Evolutionary conservation across 2,113 vertebrate species (phyloP), one percentile per base, ranked within the genome.

Genomic region (Sebastes fasciatus): DNA sequence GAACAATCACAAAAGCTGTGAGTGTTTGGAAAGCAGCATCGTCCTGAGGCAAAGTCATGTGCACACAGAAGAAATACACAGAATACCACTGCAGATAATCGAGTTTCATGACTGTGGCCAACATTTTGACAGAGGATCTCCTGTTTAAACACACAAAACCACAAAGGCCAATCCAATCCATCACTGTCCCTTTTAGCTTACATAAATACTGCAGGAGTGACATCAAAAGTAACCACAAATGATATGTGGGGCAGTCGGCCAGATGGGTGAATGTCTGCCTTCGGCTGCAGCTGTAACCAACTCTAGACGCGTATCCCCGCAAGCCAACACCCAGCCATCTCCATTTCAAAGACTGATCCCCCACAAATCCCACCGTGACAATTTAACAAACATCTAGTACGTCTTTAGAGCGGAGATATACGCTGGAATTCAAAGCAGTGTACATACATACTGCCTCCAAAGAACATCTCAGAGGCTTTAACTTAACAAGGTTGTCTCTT

Each of bases 211-310:
- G 77, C 83, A 80, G 46, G 45, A 78, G 84, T 49, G 79, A 90
- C 91, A 92, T 92, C 88, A 92, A 84, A 89, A 90, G 80, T 73
- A 79, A 86, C 92, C 94, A 92, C 90, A 89, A 91, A 91, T 93
- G 88, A 92, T 87, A 90, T 78, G 88, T 68, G 17, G 74, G 60
- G 86, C 88, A 84, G 77, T 80, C 78, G 79, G 67, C 83, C 86
- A 86, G 79, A 94, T 91, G 89, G 67, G 82, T 84, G 88, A 91
- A 89, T 80, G 72, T 83, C 83, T 82, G 87, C 62, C 83, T 89
- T 74, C 49, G 83, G 88, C 82, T 90, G 92, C 88, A 86, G 87
- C 89, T 92, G 90, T 83, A 90, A 93, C 89, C 87, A 71, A 89
- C 79, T 70, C 72, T 74, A 73, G 64, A 86, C 79, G 79, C 34